A percentile compares a stretch with the other conserved stretches of the same genome.
These are phyloP conservation scores for Drosophila parthenogenetica DNA, from an alignment of 2,888 invertebrate genomes.

Conservation along the genomic window DNA sequence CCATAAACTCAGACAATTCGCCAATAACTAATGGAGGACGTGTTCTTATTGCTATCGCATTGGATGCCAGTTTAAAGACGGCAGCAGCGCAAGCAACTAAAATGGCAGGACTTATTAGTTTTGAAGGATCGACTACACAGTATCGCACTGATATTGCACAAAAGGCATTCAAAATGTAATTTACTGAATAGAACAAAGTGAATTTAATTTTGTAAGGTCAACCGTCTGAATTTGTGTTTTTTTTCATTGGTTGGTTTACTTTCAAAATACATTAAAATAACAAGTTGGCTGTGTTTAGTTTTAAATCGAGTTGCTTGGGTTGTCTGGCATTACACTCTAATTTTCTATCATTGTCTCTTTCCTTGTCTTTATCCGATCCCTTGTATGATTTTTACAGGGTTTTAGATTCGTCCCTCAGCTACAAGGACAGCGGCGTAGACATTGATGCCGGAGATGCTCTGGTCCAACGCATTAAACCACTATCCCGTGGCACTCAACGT, in stretches of 20 bases:
- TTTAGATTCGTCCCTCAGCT: slow-evolving; percentile 87
- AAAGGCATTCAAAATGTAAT: slow-evolving; percentile 92
- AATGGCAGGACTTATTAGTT: slow-evolving; percentile 90
- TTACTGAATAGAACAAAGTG: background rate
- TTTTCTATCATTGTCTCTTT: no score
- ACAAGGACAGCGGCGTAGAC: slow-evolving; percentile 96
- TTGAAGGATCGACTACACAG: slow-evolving; percentile 94
- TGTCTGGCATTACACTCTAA: background rate
- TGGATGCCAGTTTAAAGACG: slow-evolving; percentile 88
- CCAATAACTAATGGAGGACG: slow-evolving; percentile 94
- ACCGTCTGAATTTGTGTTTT: background rate
- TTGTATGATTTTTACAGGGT: slow-evolving; percentile 14
- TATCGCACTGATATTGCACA: slow-evolving; percentile 96
- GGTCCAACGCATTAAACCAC: slow-evolving; percentile 92
- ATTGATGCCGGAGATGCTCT: slow-evolving; percentile 96
- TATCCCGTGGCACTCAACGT: slow-evolving; percentile 91
- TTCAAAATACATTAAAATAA: background rate
- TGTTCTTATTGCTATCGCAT: slow-evolving; percentile 92
- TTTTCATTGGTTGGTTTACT: background rate
- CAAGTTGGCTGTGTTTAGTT: background rate
- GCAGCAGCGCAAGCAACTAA: slow-evolving; percentile 91
- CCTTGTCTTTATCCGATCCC: no score
- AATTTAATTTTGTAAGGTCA: background rate
- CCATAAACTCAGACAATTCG: slow-evolving; percentile 87
- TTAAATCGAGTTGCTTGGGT: background rate